Conservation (phyloP, 2,797 vertebrate genomes). For the Triplophysa bombifrons region DNA sequence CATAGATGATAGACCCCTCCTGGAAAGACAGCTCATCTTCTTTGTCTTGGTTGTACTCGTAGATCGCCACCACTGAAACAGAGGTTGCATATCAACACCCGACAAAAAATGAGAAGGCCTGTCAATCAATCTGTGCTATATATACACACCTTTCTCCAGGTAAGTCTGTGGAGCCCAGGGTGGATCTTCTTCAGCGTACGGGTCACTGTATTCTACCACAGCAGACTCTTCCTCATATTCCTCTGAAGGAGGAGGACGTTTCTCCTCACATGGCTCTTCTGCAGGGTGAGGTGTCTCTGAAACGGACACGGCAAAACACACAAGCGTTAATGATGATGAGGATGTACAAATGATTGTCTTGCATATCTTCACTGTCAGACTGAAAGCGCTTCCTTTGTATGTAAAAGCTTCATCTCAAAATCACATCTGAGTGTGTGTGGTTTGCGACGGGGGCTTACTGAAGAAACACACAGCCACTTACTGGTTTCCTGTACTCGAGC, state of each 20-base stretch:
- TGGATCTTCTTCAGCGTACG: conserved; percentile 94
- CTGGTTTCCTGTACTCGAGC: conserved; percentile 98
- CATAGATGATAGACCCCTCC: conserved; percentile 96
- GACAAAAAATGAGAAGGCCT: background rate
- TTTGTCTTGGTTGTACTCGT: conserved; percentile 94
- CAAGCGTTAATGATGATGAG: no score
- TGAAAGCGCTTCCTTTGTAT: no score
- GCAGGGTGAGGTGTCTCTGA: conserved; percentile 83
- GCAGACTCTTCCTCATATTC: conserved; percentile 88
- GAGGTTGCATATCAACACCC: background rate
- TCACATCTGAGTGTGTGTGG: background rate
- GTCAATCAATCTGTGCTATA: no score
- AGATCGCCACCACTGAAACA: conserved; percentile 91
- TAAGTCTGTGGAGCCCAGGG: conserved; percentile 92
- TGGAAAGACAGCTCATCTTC: conserved; percentile 96
- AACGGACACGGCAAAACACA: conserved; percentile 64
- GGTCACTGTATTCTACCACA: conserved; percentile 93
- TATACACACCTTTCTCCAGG: conserved; percentile 86
- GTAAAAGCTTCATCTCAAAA: no score
- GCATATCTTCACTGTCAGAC: no score
- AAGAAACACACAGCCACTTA: conserved; percentile 77
- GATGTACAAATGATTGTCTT: no score
- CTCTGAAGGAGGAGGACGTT: conserved; percentile 77
- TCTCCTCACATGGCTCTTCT: conserved; percentile 83
- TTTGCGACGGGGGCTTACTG: conserved; percentile 27